These are phyloP conservation scores for Chionoecetes opilio DNA, from an alignment of 1,140 invertebrate species.

Conservation along the genomic window DNA sequence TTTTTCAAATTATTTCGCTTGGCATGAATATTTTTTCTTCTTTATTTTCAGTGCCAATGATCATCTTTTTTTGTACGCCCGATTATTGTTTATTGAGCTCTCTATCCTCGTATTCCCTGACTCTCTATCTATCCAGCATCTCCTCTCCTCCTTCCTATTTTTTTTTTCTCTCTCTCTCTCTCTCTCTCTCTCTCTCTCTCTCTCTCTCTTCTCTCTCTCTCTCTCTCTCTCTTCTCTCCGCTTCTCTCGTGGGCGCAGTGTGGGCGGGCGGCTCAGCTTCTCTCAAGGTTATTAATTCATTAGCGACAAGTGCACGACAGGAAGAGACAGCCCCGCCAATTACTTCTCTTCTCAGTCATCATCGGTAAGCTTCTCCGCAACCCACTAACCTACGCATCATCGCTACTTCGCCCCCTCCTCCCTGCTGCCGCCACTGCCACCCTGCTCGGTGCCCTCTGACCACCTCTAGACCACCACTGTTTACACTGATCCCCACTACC, in stretches of 20 bases:
- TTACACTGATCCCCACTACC: background rate
- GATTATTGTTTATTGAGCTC: no score
- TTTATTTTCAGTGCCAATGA: background rate
- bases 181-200: background rate
- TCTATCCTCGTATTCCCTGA: no score
- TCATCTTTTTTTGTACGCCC: no score
- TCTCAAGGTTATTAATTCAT: background rate
- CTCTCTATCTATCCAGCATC: no score
- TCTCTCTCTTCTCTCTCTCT: background rate
- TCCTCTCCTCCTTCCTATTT: no score
- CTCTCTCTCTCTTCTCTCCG: no score
- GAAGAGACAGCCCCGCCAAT: background rate
- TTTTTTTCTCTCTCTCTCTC: background rate
- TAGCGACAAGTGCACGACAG: conserved; percentile 6
- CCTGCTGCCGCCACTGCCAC: background rate
- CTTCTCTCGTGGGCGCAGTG: background rate
- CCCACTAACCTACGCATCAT: background rate
- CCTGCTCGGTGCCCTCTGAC: background rate
- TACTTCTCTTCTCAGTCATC: background rate
- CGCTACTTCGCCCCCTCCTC: background rate
- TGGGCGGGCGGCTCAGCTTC: background rate
- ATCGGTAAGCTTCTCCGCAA: background rate
- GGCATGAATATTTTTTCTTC: background rate
- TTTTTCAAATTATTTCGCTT: background rate
- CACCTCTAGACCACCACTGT: background rate